Evolutionary conservation across 2,113 vertebrate species (phyloP), one percentile per base, ranked within the genome.

Genomic region (Otis tarda): DNA sequence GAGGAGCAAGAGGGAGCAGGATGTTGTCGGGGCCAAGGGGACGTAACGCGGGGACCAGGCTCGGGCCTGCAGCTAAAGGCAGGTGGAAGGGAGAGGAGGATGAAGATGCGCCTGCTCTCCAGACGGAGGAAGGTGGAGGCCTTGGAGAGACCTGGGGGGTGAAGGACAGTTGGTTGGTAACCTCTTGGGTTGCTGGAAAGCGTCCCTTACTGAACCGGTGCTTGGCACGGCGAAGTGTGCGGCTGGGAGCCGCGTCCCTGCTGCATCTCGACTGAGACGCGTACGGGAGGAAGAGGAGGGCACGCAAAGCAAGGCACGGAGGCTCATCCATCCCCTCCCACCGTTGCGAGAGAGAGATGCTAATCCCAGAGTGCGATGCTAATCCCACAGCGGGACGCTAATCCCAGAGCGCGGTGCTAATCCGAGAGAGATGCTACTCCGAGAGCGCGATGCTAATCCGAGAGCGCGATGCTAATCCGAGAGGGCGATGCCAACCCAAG

Each of bases 161-260:
- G 61, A 31, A 25, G 64, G 56, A 50, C 16, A 14, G 25, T 4
- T 37, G 17, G 14, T 16, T 25, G 78, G 20, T 17, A 17, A 43
- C 35, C 11, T 59, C 22, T 14, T 41, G 10, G 52, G 7, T 18
- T 63, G 67, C n/a, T 49, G 20, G 24, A 24, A 30, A 39, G 19
- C n/a, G 41, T 41, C 41, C 19, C 30, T 16, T 52, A 10, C 13
- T 10, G 31, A 68, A 17, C 25, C 3, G 7, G 45, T 25, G 4
- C 63, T 52, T 25, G 27, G 47, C 22, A 22, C 0, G 14, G 27
- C 2, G 1, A 47, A 39, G 17, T 2, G 1, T 4, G 23, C 1
- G 12, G 20, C 67, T 30, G 45, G 25, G 37, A 45, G 68, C 59
- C 39, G 17, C 41, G 0, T 15, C 49, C 45, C 37, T 10, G 17